Percentiles rank a stretch among this genome's conserved stretches.
phyloP scores from a whole-genome alignment of 2,888 invertebrate species.

The Agrypnus murinus region DNA sequence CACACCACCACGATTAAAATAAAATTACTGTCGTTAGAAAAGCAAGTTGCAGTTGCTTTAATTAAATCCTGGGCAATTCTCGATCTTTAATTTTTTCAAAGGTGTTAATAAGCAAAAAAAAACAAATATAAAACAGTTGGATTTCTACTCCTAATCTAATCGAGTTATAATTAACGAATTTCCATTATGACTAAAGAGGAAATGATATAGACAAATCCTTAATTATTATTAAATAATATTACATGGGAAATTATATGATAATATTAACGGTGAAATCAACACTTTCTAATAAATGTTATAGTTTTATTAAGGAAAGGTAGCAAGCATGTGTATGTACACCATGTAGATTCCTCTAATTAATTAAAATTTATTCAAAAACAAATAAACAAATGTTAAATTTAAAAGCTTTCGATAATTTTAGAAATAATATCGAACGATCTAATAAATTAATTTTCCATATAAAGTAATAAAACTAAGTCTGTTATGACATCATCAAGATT shows the following conservation, averaged over 20 bases:
- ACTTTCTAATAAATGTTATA: slow-evolving; percentile 29
- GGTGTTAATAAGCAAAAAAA: too few relatives aligned
- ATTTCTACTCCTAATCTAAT: neutral
- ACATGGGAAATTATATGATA: slow-evolving; percentile 21
- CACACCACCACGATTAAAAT: slow-evolving; percentile 9
- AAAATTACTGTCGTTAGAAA: slow-evolving; percentile 19
- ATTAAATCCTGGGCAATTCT: slow-evolving; percentile 9
- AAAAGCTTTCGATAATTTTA: too few relatives aligned
- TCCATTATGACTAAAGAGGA: slow-evolving; percentile 4
- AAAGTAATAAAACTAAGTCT: neutral
- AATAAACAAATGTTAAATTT: too few relatives aligned
- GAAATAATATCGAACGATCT: too few relatives aligned
- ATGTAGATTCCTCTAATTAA: neutral
- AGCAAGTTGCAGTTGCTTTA: neutral
- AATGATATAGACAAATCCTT: slow-evolving; percentile 7
- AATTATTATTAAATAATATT: slow-evolving; percentile 16
- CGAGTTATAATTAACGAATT: neutral
- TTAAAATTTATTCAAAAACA: too few relatives aligned
- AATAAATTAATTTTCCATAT: too few relatives aligned
- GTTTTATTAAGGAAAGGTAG: slow-evolving; percentile 23
- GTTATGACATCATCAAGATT: neutral
- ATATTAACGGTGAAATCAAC: slow-evolving; percentile 16
- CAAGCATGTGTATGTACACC: neutral
- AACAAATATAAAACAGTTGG: neutral
- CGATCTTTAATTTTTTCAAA: neutral